Evolutionary conservation across 2,888 invertebrate genomes (phyloP), one percentile per base, ranked within the genome.

Genomic region (Nephrocerus scutellatus): DNA sequence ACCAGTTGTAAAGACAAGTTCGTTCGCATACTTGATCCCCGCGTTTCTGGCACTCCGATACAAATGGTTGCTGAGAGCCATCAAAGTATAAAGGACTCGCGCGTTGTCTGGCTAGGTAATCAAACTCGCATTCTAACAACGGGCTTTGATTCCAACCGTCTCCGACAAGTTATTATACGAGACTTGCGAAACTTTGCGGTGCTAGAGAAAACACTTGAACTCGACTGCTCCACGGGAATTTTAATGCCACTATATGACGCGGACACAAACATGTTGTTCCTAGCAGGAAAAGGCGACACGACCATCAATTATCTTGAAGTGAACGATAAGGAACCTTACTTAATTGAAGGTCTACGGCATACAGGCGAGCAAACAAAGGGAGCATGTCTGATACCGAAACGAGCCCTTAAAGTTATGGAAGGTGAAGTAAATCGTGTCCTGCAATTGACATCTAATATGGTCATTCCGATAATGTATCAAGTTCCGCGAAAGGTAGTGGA

Each of bases 301-400:
- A 87, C 87, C 2, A 85, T 96, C 44, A 75, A 83, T 41, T 93
- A 92, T 56, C 77, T 89, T 76, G 95, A 96, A 71, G 78, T 93
- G 2, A 82, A 81, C 30, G 89, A 92, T 46, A 80, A 85, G 54
- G 89, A 89, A 59, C 92, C 93, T 0, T 88, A 79, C 63, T 70
- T 93, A n/a, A 84, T 86, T 40, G 90, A 91, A 66, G 91, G 93
- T 15, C 70, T 86, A 45, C 74, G 86, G 38, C 88, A 90, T 71
- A 85, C 86, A 14, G 82, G 90, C n/a, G 92, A 93, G 58, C 95
- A 95, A 67, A 91, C 91, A 0, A 92, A 93, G 63, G 95, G 95
- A 5, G 90, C 90, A 3, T 90, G 91, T 55, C 65, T 95, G 46
- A 84, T 93, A 30, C 90, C 93, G 6, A 96, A 96, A 71, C 73